Evolutionary conservation across 2,888 invertebrate species (phyloP).

Genomic region (Chymomyza procnemis): DNA sequence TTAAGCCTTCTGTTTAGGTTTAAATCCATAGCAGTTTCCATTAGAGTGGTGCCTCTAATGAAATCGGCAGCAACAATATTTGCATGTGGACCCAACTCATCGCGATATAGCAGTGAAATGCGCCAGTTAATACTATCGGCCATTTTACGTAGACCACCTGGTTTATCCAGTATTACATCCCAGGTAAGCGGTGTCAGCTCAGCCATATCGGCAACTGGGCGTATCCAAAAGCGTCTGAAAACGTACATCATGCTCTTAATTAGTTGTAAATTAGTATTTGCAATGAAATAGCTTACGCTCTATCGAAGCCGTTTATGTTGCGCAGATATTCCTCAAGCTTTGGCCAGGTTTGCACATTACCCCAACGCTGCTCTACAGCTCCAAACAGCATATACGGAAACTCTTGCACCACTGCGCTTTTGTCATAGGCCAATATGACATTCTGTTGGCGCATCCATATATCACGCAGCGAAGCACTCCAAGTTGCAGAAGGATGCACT

Average conservation of each 20-base stretch:
- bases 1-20: constrained; percentile 65
- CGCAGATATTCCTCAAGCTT: constrained; percentile 80
- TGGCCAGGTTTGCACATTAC: constrained; percentile 81
- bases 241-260: not conserved
- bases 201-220: constrained; percentile 83
- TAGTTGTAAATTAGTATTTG: constrained; percentile 76
- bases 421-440: constrained; percentile 80
- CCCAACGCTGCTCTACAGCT: constrained; percentile 84
- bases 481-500: constrained; percentile 80
- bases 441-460: constrained; percentile 80
- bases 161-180: constrained; percentile 81
- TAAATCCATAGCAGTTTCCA: constrained; percentile 79
- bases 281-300: constrained; percentile 76
- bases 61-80: constrained; percentile 84
- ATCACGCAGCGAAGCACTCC: constrained; percentile 79
- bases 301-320: constrained; percentile 66
- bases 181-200: constrained; percentile 83
- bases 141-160: constrained; percentile 82
- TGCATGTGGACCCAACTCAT: constrained; percentile 79
- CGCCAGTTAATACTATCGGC: constrained; percentile 83
- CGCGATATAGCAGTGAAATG: constrained; percentile 81
- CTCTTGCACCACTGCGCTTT: constrained; percentile 74
- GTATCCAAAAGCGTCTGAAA: constrained; percentile 68
- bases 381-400: constrained; percentile 80
- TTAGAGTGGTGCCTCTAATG: constrained; percentile 81